Percentiles rank a stretch among this genome's conserved stretches.
These are phyloP conservation scores for Invenusta paracnida DNA, from an alignment of 2,888 invertebrate species.

Conservation along the genomic window DNA sequence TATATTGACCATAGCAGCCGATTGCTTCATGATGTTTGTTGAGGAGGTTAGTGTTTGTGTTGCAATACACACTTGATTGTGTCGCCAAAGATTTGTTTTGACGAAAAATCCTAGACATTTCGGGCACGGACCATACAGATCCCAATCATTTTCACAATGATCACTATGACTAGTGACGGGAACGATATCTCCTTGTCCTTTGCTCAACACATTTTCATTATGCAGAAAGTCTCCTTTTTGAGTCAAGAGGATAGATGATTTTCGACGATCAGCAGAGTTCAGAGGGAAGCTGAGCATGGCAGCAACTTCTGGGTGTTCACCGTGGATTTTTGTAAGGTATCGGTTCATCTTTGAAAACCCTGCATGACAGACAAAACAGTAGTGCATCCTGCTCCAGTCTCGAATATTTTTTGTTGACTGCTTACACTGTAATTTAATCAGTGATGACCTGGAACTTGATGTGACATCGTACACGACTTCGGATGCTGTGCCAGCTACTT, in stretches of 20 bases:
- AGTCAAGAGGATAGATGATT: background rate
- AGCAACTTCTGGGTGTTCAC: background rate
- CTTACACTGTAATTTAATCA: background rate
- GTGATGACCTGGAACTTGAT: too few relatives aligned
- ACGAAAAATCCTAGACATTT: background rate
- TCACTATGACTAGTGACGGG: background rate
- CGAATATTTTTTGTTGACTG: background rate
- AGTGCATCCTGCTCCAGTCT: background rate
- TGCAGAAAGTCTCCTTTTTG: background rate
- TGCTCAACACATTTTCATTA: background rate
- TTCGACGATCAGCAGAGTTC: background rate
- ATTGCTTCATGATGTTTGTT: background rate
- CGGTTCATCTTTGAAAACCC: background rate
- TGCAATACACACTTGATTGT: background rate
- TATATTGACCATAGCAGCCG: background rate
- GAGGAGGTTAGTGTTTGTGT: background rate
- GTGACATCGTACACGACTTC: too few relatives aligned
- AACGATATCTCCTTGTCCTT: background rate
- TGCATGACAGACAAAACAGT: background rate
- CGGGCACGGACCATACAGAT: background rate
- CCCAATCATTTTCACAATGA: background rate
- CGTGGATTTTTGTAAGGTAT: background rate
- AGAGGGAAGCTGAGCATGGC: background rate
- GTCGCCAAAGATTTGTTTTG: background rate
- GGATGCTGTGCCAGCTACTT: too few relatives aligned